Base-by-base conservation (phyloP, 2,797 vertebrate species). In the Sitta carolinensis region DNA sequence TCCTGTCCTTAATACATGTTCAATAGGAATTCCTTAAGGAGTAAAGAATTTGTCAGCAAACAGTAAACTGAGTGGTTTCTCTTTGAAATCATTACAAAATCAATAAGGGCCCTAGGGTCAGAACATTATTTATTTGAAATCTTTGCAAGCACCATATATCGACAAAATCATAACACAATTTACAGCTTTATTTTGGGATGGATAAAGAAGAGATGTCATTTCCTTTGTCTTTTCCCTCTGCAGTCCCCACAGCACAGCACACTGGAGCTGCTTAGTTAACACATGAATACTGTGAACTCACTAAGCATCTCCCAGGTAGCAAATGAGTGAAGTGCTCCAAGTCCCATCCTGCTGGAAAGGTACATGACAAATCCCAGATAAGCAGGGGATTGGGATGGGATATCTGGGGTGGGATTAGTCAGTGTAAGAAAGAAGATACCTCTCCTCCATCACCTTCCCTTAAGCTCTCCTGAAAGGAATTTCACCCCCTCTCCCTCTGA, bases 61-160 rank as follows among this genome's bases (percentile, higher is more conserved):
- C 36, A 54, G 73, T 69, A 91, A 97, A 96, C 59, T 34, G 95
- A 90, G 94, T 92, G 89, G 83, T 88, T 97, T 95, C 90, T 90
- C 92, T 97, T 95, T 29, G 15, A 96, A 97, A 97, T 97, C 52
- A 95, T 95, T 96, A 73, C 83, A 96, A 98, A 97, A 97, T 97
- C 96, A 97, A 97, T 97, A 95, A 82, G 62, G 64, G 29, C 90
- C 57, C 84, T 30, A 12, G 90, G 90, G 94, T 90, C 85, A 72
- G 80, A 93, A 69, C 61, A 64, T 93, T 95, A 95, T 85, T 97
- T 97, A 97, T 96, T 94, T 95, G 93, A 96, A 90, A 87, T 67
- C 67, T 96, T 96, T 83, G 90, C 81, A 93, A 74, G 84, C 85
- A 92, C 69, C 14, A 14, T 74, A 19, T 84, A 90, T 86, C 2